A percentile compares a stretch with the other conserved stretches of the same genome.
phyloP scores from a whole-genome alignment of 2,888 invertebrate genomes.

The Pediacus dermestoides region DNA sequence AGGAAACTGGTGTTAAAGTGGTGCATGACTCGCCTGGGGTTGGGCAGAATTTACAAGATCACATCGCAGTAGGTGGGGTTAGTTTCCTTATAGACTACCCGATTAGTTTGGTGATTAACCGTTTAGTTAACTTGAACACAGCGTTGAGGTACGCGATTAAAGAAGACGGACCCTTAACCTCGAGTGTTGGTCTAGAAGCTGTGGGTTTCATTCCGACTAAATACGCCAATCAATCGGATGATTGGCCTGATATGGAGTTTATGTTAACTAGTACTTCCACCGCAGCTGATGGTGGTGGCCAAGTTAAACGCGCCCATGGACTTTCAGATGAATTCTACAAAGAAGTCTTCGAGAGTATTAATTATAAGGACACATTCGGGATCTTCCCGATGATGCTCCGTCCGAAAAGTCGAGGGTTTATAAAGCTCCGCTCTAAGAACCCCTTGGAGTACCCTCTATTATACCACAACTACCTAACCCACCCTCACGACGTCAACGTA shows the following conservation, averaged over 20 bases:
- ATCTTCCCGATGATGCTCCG: conserved; percentile 87
- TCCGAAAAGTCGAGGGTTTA: conserved; percentile 78
- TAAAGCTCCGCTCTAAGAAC: conserved; percentile 60
- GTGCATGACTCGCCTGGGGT: conserved; percentile 78
- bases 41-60: conserved; percentile 80
- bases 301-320: conserved; percentile 77
- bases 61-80: conserved; percentile 82
- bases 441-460: conserved; percentile 79
- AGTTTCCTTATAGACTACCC: conserved; percentile 78
- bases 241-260: conserved; percentile 90
- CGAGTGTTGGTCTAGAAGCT: conserved; percentile 79
- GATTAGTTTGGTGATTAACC: conserved; percentile 73
- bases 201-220: conserved; percentile 86
- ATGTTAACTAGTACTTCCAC: conserved; percentile 83
- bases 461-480: conserved; percentile 87
- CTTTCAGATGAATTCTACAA: conserved; percentile 78
- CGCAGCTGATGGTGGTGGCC: conserved; percentile 76
- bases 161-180: conserved; percentile 84
- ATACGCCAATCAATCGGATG: conserved; percentile 79
- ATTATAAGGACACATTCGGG: conserved; percentile 73
- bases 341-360: conserved; percentile 68
- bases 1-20: conserved; percentile 61
- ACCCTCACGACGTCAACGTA: conserved; percentile 79
- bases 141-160: conserved; percentile 78
- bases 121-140: conserved; percentile 79